phyloP scores from a whole-genome alignment of 2,888 invertebrate species.

The Oscheius sp. region DNA sequence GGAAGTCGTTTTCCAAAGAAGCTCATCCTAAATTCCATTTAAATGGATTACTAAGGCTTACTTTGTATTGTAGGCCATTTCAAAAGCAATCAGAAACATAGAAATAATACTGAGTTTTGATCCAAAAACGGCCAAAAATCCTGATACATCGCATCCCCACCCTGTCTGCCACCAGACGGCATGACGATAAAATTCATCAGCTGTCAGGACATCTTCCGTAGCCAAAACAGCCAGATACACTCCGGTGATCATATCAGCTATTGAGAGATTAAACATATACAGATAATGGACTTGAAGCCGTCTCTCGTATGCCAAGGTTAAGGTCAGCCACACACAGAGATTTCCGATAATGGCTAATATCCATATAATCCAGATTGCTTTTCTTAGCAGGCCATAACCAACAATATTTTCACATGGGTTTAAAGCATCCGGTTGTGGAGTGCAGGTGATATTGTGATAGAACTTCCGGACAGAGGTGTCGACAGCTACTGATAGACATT shows the following conservation, averaged over 20 bases:
- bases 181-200: slow-evolving; percentile 94
- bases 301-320: slow-evolving; percentile 74
- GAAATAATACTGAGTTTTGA: slow-evolving; percentile 94
- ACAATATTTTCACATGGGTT: slow-evolving; percentile 92
- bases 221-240: slow-evolving; percentile 90
- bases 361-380: slow-evolving; percentile 95
- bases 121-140: slow-evolving; percentile 90
- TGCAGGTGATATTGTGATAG: slow-evolving; percentile 64
- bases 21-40: slow-evolving; percentile 78
- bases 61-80: slow-evolving; percentile 71
- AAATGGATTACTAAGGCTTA: slow-evolving; percentile 8
- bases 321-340: slow-evolving; percentile 77
- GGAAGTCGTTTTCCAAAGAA: slow-evolving; percentile 88
- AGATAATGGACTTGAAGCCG: slow-evolving; percentile 92
- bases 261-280: slow-evolving; percentile 93
- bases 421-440: slow-evolving; percentile 83
- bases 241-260: slow-evolving; percentile 97
- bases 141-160: slow-evolving; percentile 89
- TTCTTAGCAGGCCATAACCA: slow-evolving; percentile 77
- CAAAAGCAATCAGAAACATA: slow-evolving; percentile 84
- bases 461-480: slow-evolving; percentile 45
- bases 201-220: slow-evolving; percentile 92
- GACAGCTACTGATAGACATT: slow-evolving; percentile 47
- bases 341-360: slow-evolving; percentile 93
- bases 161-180: slow-evolving; percentile 96